Evolutionary conservation across 2,888 invertebrate genomes (phyloP).

Genomic region (Limnephilus marmoratus): DNA sequence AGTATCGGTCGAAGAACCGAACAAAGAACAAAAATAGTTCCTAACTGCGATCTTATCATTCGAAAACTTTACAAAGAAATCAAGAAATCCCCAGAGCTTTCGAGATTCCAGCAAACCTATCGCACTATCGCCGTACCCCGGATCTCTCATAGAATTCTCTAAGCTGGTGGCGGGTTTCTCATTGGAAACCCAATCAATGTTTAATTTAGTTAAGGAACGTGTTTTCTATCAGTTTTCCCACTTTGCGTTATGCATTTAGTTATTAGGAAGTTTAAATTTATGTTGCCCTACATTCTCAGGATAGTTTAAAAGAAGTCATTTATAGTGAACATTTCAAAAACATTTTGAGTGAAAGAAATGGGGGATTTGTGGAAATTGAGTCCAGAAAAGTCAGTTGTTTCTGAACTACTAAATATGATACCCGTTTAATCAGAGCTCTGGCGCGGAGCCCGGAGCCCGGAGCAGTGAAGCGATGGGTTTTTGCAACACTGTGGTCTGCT

Average conservation of each 20-base stretch:
- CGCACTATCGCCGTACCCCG: neutral
- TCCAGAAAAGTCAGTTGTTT: neutral
- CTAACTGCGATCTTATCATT: neutral
- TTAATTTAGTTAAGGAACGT: neutral
- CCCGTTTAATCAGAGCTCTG: neutral
- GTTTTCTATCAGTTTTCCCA: neutral
- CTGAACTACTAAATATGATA: neutral
- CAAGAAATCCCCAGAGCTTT: neutral
- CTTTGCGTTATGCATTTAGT: neutral
- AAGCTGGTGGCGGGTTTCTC: neutral
- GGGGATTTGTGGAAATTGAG: neutral
- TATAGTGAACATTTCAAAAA: neutral
- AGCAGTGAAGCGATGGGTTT: neutral
- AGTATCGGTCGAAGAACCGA: neutral
- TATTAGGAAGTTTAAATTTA: neutral
- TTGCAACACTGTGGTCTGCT: neutral
- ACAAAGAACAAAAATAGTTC: neutral
- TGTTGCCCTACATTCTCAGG: neutral
- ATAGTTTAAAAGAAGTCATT: neutral
- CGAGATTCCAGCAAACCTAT: neutral
- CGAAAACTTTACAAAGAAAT: neutral
- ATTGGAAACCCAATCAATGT: neutral
- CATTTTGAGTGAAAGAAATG: neutral
- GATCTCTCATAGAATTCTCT: neutral
- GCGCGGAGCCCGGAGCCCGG: neutral